Base-by-base conservation (phyloP, 2,888 invertebrate genomes). In the Plemyria rubiginata region DNA sequence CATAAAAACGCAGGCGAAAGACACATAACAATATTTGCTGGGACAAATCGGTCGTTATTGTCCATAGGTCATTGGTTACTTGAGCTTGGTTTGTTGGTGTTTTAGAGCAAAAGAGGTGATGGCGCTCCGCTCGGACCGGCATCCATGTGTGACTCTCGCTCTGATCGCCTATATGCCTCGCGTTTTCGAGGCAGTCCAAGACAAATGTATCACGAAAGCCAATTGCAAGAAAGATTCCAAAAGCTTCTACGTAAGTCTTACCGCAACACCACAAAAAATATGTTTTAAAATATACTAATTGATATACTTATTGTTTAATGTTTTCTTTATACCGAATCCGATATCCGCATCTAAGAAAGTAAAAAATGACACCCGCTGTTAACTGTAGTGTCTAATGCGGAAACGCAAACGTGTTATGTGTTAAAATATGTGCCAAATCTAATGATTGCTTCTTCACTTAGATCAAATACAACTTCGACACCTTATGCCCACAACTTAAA, bases 201-300 rank as follows among this genome's bases (percentile, higher is more conserved):
- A 97, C 73, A 96, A 95, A 77, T 96, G 96, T 77, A 97, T 97
- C 55, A 95, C 95, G 0, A 97, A 96, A 79, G 96, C 97, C 0
- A 96, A 96, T 78, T 96, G 96, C 86, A 97, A 96, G 79, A 96
- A 96, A 82, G 97, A 97, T 79, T 96, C 96, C 0, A 97, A 97
- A 79, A 95, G 95, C 66, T 97, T 96, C 84, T 96, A 96, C 79
- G 97, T 97, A 60, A 84, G 84, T 78, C 4, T 22, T 6, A 45
- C 9, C 36, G 6, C 32, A 32, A 7, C 6, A 32, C 32, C 4
- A 32, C 8, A 2, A 4, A 32, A 32, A 32, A 2, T 32, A 32
- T 32, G 2, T 32, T 6, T 32, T 32, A 32, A 32, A 22, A n/a
- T n/a, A n/a, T n/a, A n/a, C n/a, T n/a, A n/a, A n/a, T n/a, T n/a